A percentile compares a stretch with the other conserved stretches of the same genome.
phyloP scores from a whole-genome alignment of 2,888 invertebrate species.

The Emmelina monodactyla region DNA sequence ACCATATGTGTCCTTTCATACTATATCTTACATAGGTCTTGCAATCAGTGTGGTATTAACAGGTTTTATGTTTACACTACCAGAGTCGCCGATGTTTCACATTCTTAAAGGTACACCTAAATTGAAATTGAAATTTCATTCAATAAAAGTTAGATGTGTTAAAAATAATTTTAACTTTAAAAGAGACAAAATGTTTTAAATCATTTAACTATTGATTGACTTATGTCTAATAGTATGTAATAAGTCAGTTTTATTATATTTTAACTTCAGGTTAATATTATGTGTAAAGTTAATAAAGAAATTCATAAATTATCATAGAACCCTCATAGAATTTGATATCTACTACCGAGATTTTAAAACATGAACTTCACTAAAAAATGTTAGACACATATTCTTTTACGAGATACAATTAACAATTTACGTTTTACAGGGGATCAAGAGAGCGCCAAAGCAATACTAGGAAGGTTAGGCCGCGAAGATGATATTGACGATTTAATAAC shows the following conservation, averaged over 20 bases:
- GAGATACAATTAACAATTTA: neutral
- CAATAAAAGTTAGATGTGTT: constrained; percentile 3
- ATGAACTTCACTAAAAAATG: too few species aligned
- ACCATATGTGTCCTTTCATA: constrained; percentile 22
- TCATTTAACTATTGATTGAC: too few species aligned
- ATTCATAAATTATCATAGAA: too few species aligned
- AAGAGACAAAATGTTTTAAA: too few species aligned
- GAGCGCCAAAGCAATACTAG: constrained; percentile 20
- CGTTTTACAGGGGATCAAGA: constrained; percentile 22
- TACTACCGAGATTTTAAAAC: too few species aligned
- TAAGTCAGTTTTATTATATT: too few species aligned
- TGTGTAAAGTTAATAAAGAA: too few species aligned
- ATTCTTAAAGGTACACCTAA: constrained; percentile 28
- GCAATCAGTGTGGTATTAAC: constrained; percentile 17
- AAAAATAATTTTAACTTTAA: neutral
- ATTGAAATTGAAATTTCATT: too few species aligned
- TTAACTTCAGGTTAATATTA: too few species aligned
- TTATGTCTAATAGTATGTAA: too few species aligned
- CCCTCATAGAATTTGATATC: too few species aligned
- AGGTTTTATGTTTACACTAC: constrained; percentile 19
- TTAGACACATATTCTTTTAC: neutral
- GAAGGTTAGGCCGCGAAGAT: constrained; percentile 24
- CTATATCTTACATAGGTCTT: constrained; percentile 19
- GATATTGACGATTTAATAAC: constrained; percentile 22
- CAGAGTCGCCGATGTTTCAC: constrained; percentile 29